Evolutionary conservation across 2,113 vertebrate genomes (phyloP).

Genomic region (Origma solitaria): DNA sequence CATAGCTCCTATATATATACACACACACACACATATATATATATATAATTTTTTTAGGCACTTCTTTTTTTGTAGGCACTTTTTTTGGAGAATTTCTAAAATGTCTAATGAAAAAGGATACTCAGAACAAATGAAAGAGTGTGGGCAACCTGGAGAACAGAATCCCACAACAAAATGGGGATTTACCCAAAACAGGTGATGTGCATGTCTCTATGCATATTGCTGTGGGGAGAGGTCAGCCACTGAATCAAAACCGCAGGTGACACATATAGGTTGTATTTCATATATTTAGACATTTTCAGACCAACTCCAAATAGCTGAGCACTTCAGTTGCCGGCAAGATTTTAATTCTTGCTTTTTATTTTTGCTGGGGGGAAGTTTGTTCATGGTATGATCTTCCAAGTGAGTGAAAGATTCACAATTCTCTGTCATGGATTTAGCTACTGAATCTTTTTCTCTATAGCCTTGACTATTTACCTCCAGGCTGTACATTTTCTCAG

Average conservation of each 20-base stretch:
- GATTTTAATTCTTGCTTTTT: background rate
- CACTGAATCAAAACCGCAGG: background rate
- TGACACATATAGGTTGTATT: background rate
- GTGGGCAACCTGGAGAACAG: background rate
- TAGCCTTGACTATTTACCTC: background rate
- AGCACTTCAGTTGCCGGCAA: background rate
- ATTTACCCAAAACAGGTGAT: background rate
- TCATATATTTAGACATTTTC: background rate
- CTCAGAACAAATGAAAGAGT: too few relatives aligned
- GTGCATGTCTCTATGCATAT: background rate
- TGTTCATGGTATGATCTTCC: background rate
- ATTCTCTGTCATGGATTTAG: background rate
- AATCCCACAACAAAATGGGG: background rate
- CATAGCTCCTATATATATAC: too few relatives aligned
- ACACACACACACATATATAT: too few relatives aligned
- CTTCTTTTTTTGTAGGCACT: too few relatives aligned
- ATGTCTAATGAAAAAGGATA: too few relatives aligned
- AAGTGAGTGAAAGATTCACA: background rate
- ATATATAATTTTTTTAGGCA: too few relatives aligned
- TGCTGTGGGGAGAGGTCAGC: background rate
- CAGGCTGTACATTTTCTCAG: background rate
- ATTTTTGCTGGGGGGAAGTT: accelerated
- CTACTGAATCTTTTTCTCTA: background rate
- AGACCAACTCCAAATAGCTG: background rate
- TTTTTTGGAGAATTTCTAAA: too few relatives aligned